Percentiles rank a stretch among this genome's conserved stretches.
Evolutionary conservation across 1,140 invertebrate genomes (phyloP).

Genomic region (Papilio xuthus): DNA sequence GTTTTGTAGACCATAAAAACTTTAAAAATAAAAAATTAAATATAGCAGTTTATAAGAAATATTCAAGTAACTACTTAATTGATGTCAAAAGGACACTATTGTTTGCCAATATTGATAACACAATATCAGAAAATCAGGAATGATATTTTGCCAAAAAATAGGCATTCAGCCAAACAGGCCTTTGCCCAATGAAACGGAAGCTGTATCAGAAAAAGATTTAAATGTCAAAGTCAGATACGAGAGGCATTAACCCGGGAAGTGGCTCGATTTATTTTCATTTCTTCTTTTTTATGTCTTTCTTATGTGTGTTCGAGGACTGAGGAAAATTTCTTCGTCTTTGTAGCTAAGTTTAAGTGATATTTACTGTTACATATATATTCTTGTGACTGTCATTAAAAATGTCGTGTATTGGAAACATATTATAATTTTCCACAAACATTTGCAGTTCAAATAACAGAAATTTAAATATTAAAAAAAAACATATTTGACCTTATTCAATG

Average conservation of each 20-base stretch:
- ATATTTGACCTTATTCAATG: background rate
- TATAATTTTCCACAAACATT: background rate
- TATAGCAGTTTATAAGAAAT: no score
- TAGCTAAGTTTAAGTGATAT: background rate
- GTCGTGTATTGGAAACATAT: background rate
- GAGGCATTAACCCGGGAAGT: slow-evolving; percentile 24
- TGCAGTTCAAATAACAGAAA: background rate
- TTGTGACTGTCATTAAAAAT: background rate
- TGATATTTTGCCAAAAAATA: background rate
- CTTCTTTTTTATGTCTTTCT: slow-evolving; percentile 14
- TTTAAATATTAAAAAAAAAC: background rate
- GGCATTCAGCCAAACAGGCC: background rate
- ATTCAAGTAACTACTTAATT: background rate
- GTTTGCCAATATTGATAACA: background rate
- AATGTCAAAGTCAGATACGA: slow-evolving; percentile 27
- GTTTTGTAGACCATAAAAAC: no score
- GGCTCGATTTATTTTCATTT: slow-evolving; percentile 17
- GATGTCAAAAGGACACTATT: background rate
- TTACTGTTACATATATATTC: background rate
- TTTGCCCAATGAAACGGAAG: slow-evolving; percentile 13
- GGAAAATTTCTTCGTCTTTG: background rate
- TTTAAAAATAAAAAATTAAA: no score
- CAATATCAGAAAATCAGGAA: background rate
- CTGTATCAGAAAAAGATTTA: slow-evolving; percentile 24
- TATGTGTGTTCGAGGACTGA: background rate